Evolutionary conservation across 1,140 invertebrate genomes (phyloP).

Genomic region (Agraylea sexmaculata): DNA sequence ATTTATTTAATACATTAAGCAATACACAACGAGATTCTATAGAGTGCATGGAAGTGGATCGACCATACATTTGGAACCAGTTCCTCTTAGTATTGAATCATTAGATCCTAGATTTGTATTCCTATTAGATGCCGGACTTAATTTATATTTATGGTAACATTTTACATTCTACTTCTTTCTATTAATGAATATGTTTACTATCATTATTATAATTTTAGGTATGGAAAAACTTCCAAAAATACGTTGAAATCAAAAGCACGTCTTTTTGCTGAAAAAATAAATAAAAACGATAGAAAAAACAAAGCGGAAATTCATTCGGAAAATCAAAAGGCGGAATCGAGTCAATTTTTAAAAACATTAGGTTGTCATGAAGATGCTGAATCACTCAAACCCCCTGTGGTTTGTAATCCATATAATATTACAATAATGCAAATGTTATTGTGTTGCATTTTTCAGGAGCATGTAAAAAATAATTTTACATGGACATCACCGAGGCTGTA

Average conservation of each 20-base stretch:
- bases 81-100: constrained; percentile 52
- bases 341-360: constrained; percentile 73
- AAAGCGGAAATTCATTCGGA: constrained; percentile 83
- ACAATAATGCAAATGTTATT: constrained; percentile 1
- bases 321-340: constrained; percentile 66
- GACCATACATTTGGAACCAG: constrained; percentile 86
- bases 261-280: constrained; percentile 95
- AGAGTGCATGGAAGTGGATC: constrained; percentile 79
- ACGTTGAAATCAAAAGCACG: constrained; percentile 91
- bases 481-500: constrained; percentile 77
- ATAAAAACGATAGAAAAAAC: constrained; percentile 96
- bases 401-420: constrained; percentile 10
- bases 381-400: constrained; percentile 18
- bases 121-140: constrained; percentile 76
- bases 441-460: constrained; percentile 49
- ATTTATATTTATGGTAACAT: constrained; percentile 80
- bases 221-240: constrained; percentile 83
- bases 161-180: background rate
- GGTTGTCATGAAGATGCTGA: constrained; percentile 39
- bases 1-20: constrained; percentile 45
- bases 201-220: constrained; percentile 23
- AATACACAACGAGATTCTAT: constrained; percentile 74
- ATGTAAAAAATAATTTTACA: constrained; percentile 66
- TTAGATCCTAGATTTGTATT: constrained; percentile 90
- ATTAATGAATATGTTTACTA: constrained; percentile 7